Evolutionary conservation across 1,140 invertebrate genomes (phyloP), one percentile per base, ranked within the genome.

Genomic region (Colletes gigas): DNA sequence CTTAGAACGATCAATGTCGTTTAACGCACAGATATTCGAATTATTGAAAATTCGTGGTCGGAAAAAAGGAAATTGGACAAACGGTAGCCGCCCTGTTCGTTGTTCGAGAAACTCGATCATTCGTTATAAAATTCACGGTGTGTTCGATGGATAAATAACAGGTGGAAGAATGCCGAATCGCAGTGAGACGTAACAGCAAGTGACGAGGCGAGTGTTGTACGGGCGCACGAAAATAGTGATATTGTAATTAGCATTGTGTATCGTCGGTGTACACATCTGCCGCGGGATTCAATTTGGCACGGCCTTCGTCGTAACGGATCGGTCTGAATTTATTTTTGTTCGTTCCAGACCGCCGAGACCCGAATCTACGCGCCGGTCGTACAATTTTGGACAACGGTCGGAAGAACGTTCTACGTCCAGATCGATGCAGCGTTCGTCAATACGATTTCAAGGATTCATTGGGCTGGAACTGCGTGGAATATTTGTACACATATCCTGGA

Each of bases 241-340:
- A 78, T 73, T 73, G 60, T 78, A 73, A 78, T 78, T 78, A 21
- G 69, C 50, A 47, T 55, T 65, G 60, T 78, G 68, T 78, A 73
- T 47, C 57, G 39, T 14, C 1, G 69, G n/a, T 55, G 54, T 6
- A 30, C 44, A 30, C 4, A 69, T 50, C 8, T n/a, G 14, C 65
- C 41, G 66, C 17, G 19, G n/a, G 55, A 73, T 63, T 55, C 69
- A 39, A 44, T 15, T 78, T 78, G 77, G 59, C 77, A 72, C 77
- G 69, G 69, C 77, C 77, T 78, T 78, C 69, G 50, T 65, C 77
- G 77, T 44, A 72, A 78, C 77, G 65, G 68, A 39, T 62, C 19
- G 60, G 30, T 78, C 77, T 78, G 72, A 65, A 72, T 72, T 78
- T 78, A 73, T 78, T 73, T 78, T 63, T n/a, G 50, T 8, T 63